Evolutionary conservation across 64 coral and sea anemone species (phyloP).

Genomic region (Montipora efflorescens): DNA sequence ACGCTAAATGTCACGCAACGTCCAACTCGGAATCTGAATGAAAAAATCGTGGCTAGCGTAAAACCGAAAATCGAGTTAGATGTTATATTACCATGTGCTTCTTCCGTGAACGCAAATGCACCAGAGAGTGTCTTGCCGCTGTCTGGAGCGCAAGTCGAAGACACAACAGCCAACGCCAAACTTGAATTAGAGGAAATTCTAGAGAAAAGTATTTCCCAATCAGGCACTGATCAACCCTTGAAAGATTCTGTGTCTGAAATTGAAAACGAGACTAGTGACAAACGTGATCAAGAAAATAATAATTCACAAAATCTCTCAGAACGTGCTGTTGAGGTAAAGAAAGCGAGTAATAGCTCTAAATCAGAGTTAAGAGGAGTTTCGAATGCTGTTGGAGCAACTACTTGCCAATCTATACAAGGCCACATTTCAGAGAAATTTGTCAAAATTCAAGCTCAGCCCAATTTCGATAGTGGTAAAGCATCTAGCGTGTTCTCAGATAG

Average conservation of each 20-base stretch:
- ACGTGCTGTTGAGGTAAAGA: background rate
- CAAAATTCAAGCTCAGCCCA: background rate
- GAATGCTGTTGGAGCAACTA: background rate
- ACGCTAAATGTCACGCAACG: background rate
- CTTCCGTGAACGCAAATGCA: background rate
- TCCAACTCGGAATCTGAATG: background rate
- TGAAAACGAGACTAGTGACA: background rate
- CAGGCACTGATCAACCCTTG: background rate
- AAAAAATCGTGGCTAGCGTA: background rate
- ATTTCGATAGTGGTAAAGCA: background rate
- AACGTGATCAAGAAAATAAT: background rate
- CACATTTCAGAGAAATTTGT: background rate
- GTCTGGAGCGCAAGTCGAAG: background rate
- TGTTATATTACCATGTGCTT: background rate
- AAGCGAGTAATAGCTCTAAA: background rate
- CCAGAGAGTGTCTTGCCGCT: too few relatives aligned
- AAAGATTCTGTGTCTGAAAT: background rate
- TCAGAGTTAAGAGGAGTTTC: background rate
- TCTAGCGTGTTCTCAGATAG: background rate
- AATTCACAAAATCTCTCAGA: background rate
- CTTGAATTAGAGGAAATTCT: background rate
- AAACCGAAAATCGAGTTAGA: background rate
- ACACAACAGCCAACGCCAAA: background rate
- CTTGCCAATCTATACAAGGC: background rate
- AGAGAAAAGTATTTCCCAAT: background rate